These are phyloP conservation scores for Coenobita brevimanus DNA, from an alignment of 1,140 invertebrate species.

Conservation along the genomic window DNA sequence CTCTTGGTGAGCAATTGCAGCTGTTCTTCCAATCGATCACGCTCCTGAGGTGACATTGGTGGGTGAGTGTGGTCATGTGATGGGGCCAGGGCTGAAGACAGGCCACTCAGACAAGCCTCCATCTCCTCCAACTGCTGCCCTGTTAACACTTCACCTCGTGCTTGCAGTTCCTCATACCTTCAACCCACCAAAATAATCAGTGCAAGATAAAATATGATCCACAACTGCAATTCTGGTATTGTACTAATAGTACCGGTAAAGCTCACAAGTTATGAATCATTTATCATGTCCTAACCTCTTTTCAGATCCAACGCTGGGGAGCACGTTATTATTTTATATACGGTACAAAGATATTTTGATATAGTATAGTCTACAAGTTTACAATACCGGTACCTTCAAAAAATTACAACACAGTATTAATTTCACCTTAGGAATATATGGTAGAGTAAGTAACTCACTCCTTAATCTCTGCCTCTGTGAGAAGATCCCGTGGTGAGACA, in stretches of 20 bases:
- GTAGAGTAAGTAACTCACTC: constrained; percentile 18
- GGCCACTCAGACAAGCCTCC: constrained; percentile 15
- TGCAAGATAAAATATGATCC: background rate
- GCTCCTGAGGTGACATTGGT: constrained; percentile 16
- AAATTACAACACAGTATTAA: background rate
- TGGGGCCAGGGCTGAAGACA: background rate
- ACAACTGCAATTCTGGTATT: background rate
- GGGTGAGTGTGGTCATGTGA: background rate
- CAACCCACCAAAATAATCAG: background rate
- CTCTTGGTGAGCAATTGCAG: constrained; percentile 26
- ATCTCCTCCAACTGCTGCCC: constrained; percentile 36
- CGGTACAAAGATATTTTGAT: no score
- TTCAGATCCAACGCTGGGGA: no score
- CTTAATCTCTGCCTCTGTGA: constrained; percentile 36
- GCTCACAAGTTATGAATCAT: no score
- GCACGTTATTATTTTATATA: no score
- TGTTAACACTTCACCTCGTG: constrained; percentile 27
- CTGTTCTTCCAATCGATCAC: constrained; percentile 18
- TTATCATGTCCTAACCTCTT: no score
- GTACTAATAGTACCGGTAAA: background rate
- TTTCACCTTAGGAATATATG: background rate
- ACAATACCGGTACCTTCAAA: background rate
- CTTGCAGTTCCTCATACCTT: constrained; percentile 35
- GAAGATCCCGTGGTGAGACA: constrained; percentile 16
- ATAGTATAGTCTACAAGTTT: no score